phyloP scores from a whole-genome alignment of 2,888 invertebrate species.

The Drosophila kanekoi region DNA sequence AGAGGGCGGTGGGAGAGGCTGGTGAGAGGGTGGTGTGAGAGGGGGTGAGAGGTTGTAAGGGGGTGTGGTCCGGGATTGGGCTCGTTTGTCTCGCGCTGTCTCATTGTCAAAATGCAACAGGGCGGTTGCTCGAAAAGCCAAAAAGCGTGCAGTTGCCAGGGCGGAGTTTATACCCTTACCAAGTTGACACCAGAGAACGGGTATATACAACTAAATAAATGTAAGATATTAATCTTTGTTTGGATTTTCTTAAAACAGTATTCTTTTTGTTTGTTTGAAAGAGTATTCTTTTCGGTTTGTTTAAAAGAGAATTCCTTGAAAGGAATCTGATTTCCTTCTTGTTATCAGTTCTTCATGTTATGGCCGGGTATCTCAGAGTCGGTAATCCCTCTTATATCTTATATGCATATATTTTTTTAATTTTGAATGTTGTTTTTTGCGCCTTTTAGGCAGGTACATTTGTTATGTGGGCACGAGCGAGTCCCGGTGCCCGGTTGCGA shows the following conservation, averaged over 20 bases:
- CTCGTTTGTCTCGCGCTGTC: constrained; percentile 61
- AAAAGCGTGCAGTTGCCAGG: constrained; percentile 64
- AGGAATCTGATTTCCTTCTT: no score
- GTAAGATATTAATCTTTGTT: no score
- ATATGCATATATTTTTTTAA: constrained; percentile 36
- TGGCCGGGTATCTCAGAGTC: constrained; percentile 1
- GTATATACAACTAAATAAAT: neutral
- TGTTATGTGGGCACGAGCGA: constrained; percentile 71
- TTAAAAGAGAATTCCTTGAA: no score
- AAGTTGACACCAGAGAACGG: neutral
- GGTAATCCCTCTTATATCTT: neutral
- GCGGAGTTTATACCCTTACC: constrained; percentile 32
- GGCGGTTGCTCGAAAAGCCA: constrained; percentile 39
- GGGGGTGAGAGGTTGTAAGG: constrained; percentile 15
- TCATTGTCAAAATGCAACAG: constrained; percentile 78
- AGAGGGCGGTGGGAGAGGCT: neutral
- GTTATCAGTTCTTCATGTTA: no score
- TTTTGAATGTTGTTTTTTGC: constrained; percentile 65
- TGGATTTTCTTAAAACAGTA: no score
- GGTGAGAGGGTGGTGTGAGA: constrained; percentile 10
- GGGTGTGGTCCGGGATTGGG: constrained; percentile 31
- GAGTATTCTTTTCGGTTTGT: no score
- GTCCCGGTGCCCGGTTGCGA: constrained; percentile 21
- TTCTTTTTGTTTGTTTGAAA: no score
- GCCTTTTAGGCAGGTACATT: constrained; percentile 75